Evolutionary conservation across 2,888 invertebrate genomes (phyloP).

Genomic region (Drosophila bunnanda): DNA sequence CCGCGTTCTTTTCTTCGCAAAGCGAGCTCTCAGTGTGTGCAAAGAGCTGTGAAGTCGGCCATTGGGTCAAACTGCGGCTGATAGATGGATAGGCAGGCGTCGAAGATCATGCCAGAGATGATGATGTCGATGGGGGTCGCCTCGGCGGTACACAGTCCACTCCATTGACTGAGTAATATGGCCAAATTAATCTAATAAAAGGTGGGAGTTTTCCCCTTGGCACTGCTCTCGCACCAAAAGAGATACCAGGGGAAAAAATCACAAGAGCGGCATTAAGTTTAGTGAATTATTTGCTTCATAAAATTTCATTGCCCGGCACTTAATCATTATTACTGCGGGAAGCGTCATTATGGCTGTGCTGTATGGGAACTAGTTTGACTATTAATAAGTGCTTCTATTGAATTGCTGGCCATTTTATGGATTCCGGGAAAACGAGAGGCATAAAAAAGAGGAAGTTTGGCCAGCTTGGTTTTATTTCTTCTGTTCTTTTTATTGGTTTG

Average conservation of each 20-base stretch:
- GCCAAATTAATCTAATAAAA: slow-evolving; percentile 75
- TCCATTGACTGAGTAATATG: slow-evolving; percentile 67
- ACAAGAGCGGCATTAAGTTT: slow-evolving; percentile 37
- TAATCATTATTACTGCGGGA: slow-evolving; percentile 47
- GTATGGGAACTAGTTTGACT: slow-evolving; percentile 45
- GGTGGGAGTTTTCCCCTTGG: slow-evolving; percentile 63
- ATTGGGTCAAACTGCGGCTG: slow-evolving; percentile 74
- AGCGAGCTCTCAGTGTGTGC: slow-evolving; percentile 39
- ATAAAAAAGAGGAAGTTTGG: slow-evolving; percentile 20
- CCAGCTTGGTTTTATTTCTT: slow-evolving; percentile 14
- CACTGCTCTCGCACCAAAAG: slow-evolving; percentile 26
- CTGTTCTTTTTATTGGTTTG: neutral
- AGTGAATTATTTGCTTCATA: slow-evolving; percentile 62
- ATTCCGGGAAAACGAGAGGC: slow-evolving; percentile 8
- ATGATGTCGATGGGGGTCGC: slow-evolving; percentile 60
- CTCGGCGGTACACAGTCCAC: slow-evolving; percentile 18
- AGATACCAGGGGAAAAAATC: neutral
- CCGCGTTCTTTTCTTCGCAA: slow-evolving; percentile 54
- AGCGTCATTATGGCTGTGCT: slow-evolving; percentile 14
- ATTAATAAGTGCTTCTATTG: slow-evolving; percentile 45
- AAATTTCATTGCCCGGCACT: slow-evolving; percentile 55
- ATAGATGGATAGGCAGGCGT: slow-evolving; percentile 71
- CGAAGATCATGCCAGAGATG: slow-evolving; percentile 52
- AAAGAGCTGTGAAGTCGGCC: slow-evolving; percentile 79
- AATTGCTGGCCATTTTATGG: slow-evolving; percentile 23